A percentile compares a stretch with the other conserved stretches of the same genome.
Evolutionary conservation across 1,140 invertebrate genomes (phyloP).

Genomic region (Habropoda laboriosa): DNA sequence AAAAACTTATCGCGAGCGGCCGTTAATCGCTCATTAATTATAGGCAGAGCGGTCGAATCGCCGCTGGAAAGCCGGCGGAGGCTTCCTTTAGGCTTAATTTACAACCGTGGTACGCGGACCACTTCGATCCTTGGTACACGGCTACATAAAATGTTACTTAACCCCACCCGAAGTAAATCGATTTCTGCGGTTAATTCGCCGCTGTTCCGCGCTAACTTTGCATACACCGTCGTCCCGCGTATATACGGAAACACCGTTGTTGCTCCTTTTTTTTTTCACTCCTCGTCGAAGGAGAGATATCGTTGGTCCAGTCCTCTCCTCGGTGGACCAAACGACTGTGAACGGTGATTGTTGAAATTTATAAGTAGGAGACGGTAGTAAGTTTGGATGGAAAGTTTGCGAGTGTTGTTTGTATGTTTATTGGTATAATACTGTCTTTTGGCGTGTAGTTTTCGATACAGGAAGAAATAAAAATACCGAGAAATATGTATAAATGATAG

Average conservation of each 20-base stretch:
- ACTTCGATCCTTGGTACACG: constrained; percentile 15
- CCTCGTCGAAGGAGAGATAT: neutral
- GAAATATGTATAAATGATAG: no score
- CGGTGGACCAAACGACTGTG: neutral
- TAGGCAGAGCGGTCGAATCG: neutral
- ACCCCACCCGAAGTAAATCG: constrained; percentile 49
- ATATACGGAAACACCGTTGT: neutral
- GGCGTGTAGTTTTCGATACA: no score
- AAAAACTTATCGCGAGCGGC: constrained; percentile 41
- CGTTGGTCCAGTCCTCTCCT: neutral
- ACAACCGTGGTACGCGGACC: neutral
- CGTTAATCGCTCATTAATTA: constrained; percentile 49
- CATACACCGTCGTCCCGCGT: neutral
- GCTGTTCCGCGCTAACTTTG: constrained; percentile 32
- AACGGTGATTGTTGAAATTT: neutral
- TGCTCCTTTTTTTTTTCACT: neutral
- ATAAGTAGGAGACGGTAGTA: neutral
- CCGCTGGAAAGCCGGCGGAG: neutral
- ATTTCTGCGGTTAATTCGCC: constrained; percentile 49
- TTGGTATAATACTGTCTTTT: no score
- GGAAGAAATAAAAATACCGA: no score
- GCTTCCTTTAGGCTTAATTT: constrained; percentile 46
- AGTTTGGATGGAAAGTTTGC: no score
- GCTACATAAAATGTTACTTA: constrained; percentile 57
- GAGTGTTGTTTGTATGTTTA: no score